Base-by-base conservation (phyloP, 2,888 invertebrate species). In the Ochropacha duplaris region DNA sequence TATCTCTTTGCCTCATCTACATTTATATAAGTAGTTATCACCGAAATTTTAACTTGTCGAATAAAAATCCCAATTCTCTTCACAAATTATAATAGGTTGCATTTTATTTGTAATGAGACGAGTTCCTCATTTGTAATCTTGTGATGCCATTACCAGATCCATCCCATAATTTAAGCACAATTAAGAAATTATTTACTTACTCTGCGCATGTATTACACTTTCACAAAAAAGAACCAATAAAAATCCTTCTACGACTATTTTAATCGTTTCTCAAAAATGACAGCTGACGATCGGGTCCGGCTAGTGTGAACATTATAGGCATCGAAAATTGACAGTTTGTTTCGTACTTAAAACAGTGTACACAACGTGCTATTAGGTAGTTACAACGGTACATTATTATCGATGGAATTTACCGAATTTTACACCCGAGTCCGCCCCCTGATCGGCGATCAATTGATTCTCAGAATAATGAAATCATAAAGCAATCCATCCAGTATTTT, bases 391-490 rank as follows among this genome's bases (percentile, higher is more conserved):
- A 82, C 70, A 68, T 82, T 80, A 83, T 81, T 76, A 71, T 64
- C 49, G 65, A 66, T 64, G 68, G 74, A 80, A 77, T 78, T 77
- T 74, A 75, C 73, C 61, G 73, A 79, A 75, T 72, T 74, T 79
- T 77, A 77, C 79, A 77, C 74, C 76, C 71, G 64, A 76, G 74
- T 74, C 72, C 82, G 78, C 77, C 80, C 76, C 79, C 60, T 64
- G 69, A 69, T 71, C 60, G 59, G 50, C 67, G 65, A 66, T 58
- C 75, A 78, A 86, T 86, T 87, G 86, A 85, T 88, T 88, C 87
- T 75, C 52, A 68, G 88, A 88, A 88, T 79, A 79, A 84, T 77
- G 73, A 79, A 84, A 83, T 82, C 81, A 80, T 78, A 78, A 78
- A 74, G 72, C 69, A 74, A 76, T 75, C 71, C 60, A 65, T 67